Percentiles rank a stretch among this genome's conserved stretches.
These are phyloP conservation scores for Tachysurus vachellii DNA, from an alignment of 2,113 vertebrate species.

Conservation along the genomic window DNA sequence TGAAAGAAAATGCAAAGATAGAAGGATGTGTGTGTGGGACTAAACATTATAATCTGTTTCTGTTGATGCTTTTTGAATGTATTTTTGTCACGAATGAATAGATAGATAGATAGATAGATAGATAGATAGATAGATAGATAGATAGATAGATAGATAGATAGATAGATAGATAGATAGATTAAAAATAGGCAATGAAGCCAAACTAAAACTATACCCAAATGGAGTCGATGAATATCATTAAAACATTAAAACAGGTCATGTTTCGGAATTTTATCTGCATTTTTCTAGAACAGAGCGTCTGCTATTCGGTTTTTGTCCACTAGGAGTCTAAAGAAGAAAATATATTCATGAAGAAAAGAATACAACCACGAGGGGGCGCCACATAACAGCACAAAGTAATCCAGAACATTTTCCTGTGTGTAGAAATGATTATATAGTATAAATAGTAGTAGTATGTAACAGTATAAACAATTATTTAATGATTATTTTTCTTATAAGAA, in stretches of 20 bases:
- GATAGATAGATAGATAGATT: neutral
- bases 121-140: neutral
- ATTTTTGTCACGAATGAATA: neutral
- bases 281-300: neutral
- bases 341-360: neutral
- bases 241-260: neutral
- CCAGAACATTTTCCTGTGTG: neutral
- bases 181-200: neutral
- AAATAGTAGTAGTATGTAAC: too few species aligned
- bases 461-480: too few species aligned
- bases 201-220: neutral
- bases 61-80: neutral
- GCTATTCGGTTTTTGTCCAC: neutral
- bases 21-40: neutral
- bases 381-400: neutral
- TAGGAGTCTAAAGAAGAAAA: neutral
- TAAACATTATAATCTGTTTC: neutral
- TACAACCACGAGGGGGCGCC: slow-evolving; percentile 25
- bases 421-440: neutral
- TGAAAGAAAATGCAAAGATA: neutral
- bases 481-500: too few species aligned
- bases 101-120: neutral
- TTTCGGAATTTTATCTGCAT: neutral
- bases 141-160: too few species aligned
- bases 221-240: neutral